Percentiles rank a stretch among this genome's conserved stretches.
phyloP scores from a whole-genome alignment of 1,140 invertebrate species.

The Triops cancriformis region DNA sequence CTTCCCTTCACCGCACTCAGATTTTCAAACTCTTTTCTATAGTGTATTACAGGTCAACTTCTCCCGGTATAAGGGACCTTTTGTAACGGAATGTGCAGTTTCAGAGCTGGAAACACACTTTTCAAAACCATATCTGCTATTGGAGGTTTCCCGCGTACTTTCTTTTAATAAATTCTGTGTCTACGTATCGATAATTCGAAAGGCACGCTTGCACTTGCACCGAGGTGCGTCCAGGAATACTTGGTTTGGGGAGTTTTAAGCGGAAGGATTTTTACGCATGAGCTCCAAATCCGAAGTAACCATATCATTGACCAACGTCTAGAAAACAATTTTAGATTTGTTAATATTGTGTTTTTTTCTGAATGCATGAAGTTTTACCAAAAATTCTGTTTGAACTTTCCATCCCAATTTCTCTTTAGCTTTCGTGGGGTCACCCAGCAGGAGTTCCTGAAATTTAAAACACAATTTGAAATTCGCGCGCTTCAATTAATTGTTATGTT shows the following conservation, averaged over 20 bases:
- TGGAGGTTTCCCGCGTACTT: neutral
- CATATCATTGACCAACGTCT: conserved; percentile 90
- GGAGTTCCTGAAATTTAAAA: conserved; percentile 57
- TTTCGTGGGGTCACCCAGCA: conserved; percentile 85
- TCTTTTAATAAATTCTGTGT: conserved; percentile 7
- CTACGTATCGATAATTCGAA: neutral
- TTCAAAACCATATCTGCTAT: neutral
- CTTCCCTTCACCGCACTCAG: neutral
- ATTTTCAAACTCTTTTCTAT: neutral
- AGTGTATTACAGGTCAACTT: neutral
- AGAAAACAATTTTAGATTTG: conserved; percentile 33
- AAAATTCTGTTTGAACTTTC: conserved; percentile 74
- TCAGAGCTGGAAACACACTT: neutral
- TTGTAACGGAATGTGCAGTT: neutral
- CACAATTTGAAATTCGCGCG: conserved; percentile 23
- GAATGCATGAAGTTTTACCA: conserved; percentile 43
- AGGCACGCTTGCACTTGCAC: neutral
- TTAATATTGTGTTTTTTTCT: neutral
- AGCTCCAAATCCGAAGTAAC: conserved; percentile 83
- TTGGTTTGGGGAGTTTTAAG: conserved; percentile 44
- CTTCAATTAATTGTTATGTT: neutral
- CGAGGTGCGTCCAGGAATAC: neutral
- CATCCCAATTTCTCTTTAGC: conserved; percentile 78
- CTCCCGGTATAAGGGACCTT: neutral
- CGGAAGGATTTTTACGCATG: conserved; percentile 85